Evolutionary conservation across 1,140 invertebrate species (phyloP).

Genomic region (Leptopilina clavipes): DNA sequence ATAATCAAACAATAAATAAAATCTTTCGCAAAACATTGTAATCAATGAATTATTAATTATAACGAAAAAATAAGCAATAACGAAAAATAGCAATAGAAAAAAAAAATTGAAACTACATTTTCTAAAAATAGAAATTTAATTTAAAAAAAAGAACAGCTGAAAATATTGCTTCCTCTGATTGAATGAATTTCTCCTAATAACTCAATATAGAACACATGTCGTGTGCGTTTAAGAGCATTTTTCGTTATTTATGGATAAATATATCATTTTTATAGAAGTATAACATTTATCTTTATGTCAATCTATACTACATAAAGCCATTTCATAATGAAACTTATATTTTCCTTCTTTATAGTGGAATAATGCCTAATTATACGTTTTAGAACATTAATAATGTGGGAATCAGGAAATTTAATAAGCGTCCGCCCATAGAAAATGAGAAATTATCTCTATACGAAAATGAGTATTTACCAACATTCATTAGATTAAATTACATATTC

Average conservation of each 20-base stretch:
- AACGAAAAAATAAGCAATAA: no score
- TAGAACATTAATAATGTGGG: neutral
- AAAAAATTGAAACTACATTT: no score
- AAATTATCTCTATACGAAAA: neutral
- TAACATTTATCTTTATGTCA: conserved; percentile 8
- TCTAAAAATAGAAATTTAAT: no score
- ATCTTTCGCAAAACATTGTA: no score
- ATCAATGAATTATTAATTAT: no score
- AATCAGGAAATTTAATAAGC: conserved; percentile 20
- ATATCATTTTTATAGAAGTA: neutral
- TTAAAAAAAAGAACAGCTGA: no score
- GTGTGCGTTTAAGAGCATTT: neutral
- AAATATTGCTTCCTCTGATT: neutral
- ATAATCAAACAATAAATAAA: no score
- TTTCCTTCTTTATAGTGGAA: neutral
- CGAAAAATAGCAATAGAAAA: no score
- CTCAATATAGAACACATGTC: neutral
- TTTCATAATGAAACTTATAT: conserved; percentile 14
- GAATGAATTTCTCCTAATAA: neutral
- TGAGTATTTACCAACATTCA: conserved; percentile 7
- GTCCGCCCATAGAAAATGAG: neutral
- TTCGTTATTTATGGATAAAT: neutral
- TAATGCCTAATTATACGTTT: conserved; percentile 12
- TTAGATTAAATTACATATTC: conserved; percentile 13
- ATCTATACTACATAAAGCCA: neutral